Conservation (phyloP, 2,113 vertebrate species). For the Nothoprocta pentlandii region DNA sequence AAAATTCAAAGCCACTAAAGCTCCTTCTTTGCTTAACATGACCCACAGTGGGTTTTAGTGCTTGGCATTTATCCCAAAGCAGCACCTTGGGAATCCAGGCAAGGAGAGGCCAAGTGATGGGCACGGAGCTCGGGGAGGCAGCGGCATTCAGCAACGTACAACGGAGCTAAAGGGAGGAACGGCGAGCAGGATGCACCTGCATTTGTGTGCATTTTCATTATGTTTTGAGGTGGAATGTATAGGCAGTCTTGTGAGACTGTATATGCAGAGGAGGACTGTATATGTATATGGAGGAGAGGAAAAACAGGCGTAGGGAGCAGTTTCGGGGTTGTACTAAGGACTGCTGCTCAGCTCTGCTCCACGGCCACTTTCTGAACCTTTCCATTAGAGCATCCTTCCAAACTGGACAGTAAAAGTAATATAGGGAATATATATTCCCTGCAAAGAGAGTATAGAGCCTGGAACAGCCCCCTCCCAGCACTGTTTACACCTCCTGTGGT, state of each 20-base stretch:
- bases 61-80: neutral
- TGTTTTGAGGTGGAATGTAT: neutral
- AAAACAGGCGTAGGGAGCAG: neutral
- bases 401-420: neutral
- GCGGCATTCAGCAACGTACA: neutral
- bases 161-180: neutral
- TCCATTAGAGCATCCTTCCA: neutral
- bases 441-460: neutral
- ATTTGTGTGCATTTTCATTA: neutral
- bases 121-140: neutral
- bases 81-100: neutral
- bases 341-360: neutral
- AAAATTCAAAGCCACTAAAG: neutral
- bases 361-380: neutral
- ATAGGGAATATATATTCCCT: too few species aligned
- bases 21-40: neutral
- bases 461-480: neutral
- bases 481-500: neutral
- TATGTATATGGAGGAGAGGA: neutral
- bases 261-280: too few species aligned
- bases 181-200: neutral
- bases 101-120: accelerated
- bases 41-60: neutral
- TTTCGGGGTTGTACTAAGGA: neutral
- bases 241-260: neutral